Conservation (phyloP, 2,888 invertebrate species). For the Cephus sareptanus region DNA sequence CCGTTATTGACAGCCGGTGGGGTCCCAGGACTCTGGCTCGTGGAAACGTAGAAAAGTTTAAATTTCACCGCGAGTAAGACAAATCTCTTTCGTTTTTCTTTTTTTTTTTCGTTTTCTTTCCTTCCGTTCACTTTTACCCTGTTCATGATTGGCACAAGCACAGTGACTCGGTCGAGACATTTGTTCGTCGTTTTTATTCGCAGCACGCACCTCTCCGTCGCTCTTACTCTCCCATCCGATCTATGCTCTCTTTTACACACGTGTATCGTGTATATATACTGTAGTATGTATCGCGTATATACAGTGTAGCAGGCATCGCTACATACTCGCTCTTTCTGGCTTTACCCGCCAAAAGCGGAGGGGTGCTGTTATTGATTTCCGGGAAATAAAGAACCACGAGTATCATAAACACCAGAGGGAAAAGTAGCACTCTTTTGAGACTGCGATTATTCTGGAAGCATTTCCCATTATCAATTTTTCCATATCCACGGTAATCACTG, state of each 20-base stretch:
- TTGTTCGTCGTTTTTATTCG: not conserved
- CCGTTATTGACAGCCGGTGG: slow-evolving; percentile 18
- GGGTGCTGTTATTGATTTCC: not conserved
- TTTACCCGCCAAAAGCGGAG: not conserved
- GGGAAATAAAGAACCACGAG: not conserved
- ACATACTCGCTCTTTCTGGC: not conserved
- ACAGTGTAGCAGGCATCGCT: not conserved
- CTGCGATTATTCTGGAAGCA: not conserved
- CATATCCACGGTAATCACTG: not conserved
- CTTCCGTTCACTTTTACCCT: not conserved
- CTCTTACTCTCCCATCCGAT: not conserved
- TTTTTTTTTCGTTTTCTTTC: not conserved
- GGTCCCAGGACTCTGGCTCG: not conserved
- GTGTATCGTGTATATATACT: not conserved
- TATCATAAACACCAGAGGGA: not conserved
- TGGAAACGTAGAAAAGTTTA: not conserved
- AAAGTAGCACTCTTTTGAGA: not conserved
- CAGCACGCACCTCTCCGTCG: not conserved
- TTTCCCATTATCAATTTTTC: not conserved
- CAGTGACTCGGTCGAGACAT: not conserved
- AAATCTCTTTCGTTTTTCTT: not conserved
- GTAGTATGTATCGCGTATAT: no score
- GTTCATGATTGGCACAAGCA: not conserved
- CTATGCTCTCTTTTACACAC: not conserved
- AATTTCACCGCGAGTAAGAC: not conserved